A percentile compares a stretch with the other conserved stretches of the same genome.
These are phyloP conservation scores for Cyclina sinensis DNA, from an alignment of 1,140 invertebrate genomes.

Conservation along the genomic window DNA sequence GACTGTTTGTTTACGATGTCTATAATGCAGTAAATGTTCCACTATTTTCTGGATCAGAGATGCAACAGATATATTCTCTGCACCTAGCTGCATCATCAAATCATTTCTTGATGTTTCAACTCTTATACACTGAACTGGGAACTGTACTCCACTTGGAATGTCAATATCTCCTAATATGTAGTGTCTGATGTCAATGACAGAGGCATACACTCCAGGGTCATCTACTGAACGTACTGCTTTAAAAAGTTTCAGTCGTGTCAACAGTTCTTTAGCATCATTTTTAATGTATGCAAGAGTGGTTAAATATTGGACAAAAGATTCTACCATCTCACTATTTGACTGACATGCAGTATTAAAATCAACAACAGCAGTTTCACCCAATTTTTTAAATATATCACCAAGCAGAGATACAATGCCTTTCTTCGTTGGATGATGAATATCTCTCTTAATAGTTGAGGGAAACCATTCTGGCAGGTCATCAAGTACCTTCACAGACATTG, in stretches of 20 bases:
- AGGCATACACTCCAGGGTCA: neutral
- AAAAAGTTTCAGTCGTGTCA: too few relatives aligned
- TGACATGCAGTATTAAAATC: too few relatives aligned
- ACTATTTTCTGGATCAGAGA: neutral
- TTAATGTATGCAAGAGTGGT: too few relatives aligned
- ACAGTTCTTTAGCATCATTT: too few relatives aligned
- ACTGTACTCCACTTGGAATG: neutral
- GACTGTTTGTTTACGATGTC: neutral
- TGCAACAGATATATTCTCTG: neutral
- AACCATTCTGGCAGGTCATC: constrained; percentile 5
- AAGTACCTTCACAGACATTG: neutral
- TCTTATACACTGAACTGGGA: neutral
- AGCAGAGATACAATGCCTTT: neutral
- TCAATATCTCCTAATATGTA: too few relatives aligned
- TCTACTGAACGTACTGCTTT: neutral
- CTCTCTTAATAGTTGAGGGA: neutral
- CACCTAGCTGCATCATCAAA: neutral
- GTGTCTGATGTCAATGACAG: neutral
- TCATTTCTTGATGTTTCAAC: neutral
- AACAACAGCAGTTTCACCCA: too few relatives aligned
- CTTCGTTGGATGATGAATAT: neutral
- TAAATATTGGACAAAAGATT: too few relatives aligned
- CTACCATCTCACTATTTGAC: too few relatives aligned
- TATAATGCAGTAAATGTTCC: neutral
- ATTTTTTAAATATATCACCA: too few relatives aligned